Evolutionary conservation across 2,888 invertebrate species (phyloP).

Genomic region (Lypha dubia): DNA sequence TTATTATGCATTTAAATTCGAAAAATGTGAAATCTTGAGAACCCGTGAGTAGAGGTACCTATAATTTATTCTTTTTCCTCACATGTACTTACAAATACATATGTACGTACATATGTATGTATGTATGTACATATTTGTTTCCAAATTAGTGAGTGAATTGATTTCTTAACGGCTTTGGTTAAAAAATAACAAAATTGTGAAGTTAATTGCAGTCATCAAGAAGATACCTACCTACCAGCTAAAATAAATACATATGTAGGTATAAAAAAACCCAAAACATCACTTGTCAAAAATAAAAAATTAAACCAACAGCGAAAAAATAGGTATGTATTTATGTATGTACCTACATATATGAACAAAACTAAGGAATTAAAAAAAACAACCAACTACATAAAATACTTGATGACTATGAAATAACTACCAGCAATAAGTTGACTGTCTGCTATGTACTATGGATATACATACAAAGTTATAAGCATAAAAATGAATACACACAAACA

Average conservation of each 20-base stretch:
- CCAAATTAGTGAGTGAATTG: not conserved
- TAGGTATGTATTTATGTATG: too few species aligned
- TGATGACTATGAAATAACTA: slow-evolving; percentile 60
- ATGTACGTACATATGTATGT: not conserved
- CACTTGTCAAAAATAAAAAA: slow-evolving; percentile 49
- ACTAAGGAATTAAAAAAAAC: slow-evolving; percentile 13
- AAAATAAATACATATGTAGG: too few species aligned
- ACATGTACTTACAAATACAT: not conserved
- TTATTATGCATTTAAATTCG: too few species aligned
- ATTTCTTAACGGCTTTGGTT: not conserved
- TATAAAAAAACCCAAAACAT: slow-evolving; percentile 40
- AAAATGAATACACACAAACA: too few species aligned
- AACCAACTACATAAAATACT: slow-evolving; percentile 54
- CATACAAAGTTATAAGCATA: too few species aligned
- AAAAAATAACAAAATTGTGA: slow-evolving; percentile 15
- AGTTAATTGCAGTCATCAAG: slow-evolving; percentile 49
- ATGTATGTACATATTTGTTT: not conserved
- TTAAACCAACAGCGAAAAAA: slow-evolving; percentile 5
- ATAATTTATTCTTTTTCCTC: too few species aligned
- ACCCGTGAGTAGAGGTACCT: too few species aligned
- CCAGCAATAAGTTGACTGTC: slow-evolving; percentile 49
- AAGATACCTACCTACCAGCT: not conserved
- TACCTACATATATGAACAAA: too few species aligned
- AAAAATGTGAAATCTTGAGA: too few species aligned
- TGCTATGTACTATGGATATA: not conserved